Conservation (phyloP, 2,888 invertebrate species). For the Vesta saturnalis region DNA sequence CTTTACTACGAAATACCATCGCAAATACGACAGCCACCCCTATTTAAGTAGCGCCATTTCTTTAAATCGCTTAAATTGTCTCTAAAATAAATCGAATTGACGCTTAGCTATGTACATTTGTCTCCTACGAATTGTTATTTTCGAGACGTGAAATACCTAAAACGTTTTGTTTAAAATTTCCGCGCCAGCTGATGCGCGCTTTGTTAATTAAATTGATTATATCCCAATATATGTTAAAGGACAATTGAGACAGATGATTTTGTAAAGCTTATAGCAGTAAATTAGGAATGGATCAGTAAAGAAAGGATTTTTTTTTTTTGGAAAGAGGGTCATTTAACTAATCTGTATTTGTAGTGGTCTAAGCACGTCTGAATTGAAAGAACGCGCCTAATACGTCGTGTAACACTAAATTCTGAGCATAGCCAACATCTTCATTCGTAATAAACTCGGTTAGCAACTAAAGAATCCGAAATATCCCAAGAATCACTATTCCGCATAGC, state of each 20-base stretch:
- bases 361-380: constrained; percentile 26
- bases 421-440: constrained; percentile 44
- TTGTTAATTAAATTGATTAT: too few species aligned
- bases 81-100: constrained; percentile 59
- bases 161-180: constrained; percentile 21
- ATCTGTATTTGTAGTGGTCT: constrained; percentile 27
- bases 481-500: constrained; percentile 59
- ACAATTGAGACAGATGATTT: too few species aligned
- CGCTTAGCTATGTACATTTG: constrained; percentile 49
- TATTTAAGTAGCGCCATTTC: constrained; percentile 58
- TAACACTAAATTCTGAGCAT: constrained; percentile 45
- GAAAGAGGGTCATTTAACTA: constrained; percentile 21
- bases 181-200: constrained; percentile 3
- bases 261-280: too few species aligned
- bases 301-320: neutral
- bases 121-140: constrained; percentile 42
- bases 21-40: constrained; percentile 53
- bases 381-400: constrained; percentile 43
- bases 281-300: too few species aligned
- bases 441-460: constrained; percentile 53
- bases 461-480: constrained; percentile 56
- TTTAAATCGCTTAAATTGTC: constrained; percentile 60
- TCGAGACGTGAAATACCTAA: constrained; percentile 28
- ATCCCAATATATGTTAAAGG: too few species aligned
- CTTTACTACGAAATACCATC: constrained; percentile 38